These are phyloP conservation scores for Limnephilus lunatus DNA, from an alignment of 2,888 invertebrate species.

Conservation along the genomic window DNA sequence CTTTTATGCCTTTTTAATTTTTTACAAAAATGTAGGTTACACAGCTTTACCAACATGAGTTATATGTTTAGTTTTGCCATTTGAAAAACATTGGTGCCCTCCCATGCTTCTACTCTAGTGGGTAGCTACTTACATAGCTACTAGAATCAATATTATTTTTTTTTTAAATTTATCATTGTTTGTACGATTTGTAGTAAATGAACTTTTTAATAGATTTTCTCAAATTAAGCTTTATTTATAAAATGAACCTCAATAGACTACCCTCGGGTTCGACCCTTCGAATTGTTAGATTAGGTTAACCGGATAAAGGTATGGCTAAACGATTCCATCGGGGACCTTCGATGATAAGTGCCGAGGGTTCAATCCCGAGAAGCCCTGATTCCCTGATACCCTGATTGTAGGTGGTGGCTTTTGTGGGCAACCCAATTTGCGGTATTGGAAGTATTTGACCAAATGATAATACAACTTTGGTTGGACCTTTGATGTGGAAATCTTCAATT, in stretches of 20 bases:
- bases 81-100: too few species aligned
- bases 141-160: too few species aligned
- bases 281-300: slow-evolving; percentile 27
- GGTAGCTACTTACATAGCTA: too few species aligned
- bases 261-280: slow-evolving; percentile 18
- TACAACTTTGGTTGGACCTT: neutral
- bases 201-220: neutral
- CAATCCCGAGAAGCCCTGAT: slow-evolving; percentile 24
- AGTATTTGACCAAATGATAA: slow-evolving; percentile 16
- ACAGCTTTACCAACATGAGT: too few species aligned
- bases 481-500: slow-evolving; percentile 24
- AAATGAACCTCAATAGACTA: neutral
- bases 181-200: too few species aligned
- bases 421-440: slow-evolving; percentile 43
- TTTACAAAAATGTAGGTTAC: too few species aligned
- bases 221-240: neutral
- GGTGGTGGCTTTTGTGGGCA: slow-evolving; percentile 20
- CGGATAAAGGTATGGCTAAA: slow-evolving; percentile 44
- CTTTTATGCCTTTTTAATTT: too few species aligned
- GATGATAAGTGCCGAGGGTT: slow-evolving; percentile 41
- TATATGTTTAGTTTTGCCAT: too few species aligned
- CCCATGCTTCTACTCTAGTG: too few species aligned
- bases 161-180: too few species aligned
- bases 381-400: slow-evolving; percentile 36
- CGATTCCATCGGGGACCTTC: slow-evolving; percentile 44